Evolutionary conservation across 2,888 invertebrate species (phyloP).

Genomic region (Oscheius sp.): DNA sequence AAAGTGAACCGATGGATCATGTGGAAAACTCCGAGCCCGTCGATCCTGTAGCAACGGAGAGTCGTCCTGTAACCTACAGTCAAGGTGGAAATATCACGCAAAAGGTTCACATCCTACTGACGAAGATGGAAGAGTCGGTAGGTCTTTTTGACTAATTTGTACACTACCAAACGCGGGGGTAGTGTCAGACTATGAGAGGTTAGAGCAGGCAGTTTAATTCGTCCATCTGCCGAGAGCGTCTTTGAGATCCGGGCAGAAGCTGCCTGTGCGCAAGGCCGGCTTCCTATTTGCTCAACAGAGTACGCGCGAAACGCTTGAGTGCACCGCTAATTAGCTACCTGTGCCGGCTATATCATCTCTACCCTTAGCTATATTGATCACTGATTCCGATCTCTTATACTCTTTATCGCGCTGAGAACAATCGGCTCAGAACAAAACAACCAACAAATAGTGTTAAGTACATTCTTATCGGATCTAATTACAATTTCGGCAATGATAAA

Average conservation of each 20-base stretch:
- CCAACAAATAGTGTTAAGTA: too few relatives aligned
- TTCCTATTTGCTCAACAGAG: conserved; percentile 37
- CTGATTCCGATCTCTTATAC: neutral
- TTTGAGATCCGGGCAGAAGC: conserved; percentile 33
- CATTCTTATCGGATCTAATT: too few relatives aligned
- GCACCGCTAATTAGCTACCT: conserved; percentile 37
- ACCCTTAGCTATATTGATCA: neutral
- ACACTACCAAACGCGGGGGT: neutral
- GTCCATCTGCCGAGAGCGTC: conserved; percentile 9
- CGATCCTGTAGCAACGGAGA: neutral
- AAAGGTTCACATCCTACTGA: conserved; percentile 13
- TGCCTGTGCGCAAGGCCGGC: conserved; percentile 37
- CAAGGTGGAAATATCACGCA: conserved; percentile 9
- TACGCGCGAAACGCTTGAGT: conserved; percentile 38
- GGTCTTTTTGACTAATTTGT: conserved; percentile 1
- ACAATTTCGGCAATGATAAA: too few relatives aligned
- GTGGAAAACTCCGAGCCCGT: too few relatives aligned
- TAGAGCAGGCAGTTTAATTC: too few relatives aligned
- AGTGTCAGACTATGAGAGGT: too few relatives aligned
- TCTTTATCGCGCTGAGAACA: neutral
- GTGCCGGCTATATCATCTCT: conserved; percentile 34
- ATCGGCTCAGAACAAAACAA: neutral
- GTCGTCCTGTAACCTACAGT: neutral
- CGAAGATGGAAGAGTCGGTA: conserved; percentile 14
- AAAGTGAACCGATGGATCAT: too few relatives aligned